Conservation (phyloP, 2,888 invertebrate genomes). For the Hydrotaea cyrtoneurina region DNA sequence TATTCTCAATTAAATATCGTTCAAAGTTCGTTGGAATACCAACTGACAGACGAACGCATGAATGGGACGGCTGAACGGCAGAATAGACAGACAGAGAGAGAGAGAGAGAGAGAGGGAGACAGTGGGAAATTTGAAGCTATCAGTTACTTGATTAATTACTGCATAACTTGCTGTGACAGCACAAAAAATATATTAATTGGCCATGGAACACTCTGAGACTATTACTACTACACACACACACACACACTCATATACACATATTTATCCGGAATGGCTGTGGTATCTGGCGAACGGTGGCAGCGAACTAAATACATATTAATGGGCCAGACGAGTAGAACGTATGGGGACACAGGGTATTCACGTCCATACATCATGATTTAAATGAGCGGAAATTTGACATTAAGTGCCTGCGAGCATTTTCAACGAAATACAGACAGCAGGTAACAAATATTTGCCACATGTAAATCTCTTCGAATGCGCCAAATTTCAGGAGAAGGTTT, state of each 20-base stretch:
- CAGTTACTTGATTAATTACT: constrained; percentile 67
- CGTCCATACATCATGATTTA: constrained; percentile 51
- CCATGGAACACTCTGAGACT: not conserved
- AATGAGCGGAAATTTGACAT: constrained; percentile 63
- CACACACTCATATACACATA: not conserved
- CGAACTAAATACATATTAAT: constrained; percentile 1
- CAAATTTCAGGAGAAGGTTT: not conserved
- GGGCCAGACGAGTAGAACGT: not conserved
- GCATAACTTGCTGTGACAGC: constrained; percentile 67
- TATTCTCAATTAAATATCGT: constrained; percentile 51
- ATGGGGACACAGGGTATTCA: constrained; percentile 15
- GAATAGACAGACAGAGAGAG: not conserved
- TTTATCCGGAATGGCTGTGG: not conserved
- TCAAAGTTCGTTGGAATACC: constrained; percentile 2
- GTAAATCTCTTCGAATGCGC: constrained; percentile 47
- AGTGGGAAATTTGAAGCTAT: constrained; percentile 37
- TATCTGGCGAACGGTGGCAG: not conserved
- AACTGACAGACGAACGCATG: not conserved
- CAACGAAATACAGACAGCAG: constrained; percentile 23
- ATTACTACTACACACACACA: too few relatives aligned
- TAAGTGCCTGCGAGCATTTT: constrained; percentile 51
- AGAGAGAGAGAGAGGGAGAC: not conserved
- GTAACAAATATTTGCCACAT: constrained; percentile 56
- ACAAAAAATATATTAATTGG: constrained; percentile 67
- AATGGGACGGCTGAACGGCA: not conserved